phyloP scores from a whole-genome alignment of 2,888 invertebrate species.

The Drosophila paranaensis region DNA sequence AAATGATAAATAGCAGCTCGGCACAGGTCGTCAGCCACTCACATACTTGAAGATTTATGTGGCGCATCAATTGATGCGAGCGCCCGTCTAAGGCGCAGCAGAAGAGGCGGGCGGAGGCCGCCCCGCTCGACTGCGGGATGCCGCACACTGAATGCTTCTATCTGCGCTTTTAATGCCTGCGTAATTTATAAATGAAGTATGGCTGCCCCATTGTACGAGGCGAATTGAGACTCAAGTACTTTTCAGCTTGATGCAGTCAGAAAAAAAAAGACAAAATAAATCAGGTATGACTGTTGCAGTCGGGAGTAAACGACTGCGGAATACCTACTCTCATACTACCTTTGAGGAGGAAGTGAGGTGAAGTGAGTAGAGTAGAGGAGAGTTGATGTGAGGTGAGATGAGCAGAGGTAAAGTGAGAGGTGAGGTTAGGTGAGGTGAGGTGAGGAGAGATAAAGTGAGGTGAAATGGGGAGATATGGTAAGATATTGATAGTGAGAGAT shows the following conservation, averaged over 20 bases:
- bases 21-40: conserved; percentile 62
- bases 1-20: conserved; percentile 63
- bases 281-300: not conserved
- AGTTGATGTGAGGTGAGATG: not conserved
- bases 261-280: not conserved
- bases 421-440: not conserved
- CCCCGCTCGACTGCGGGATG: conserved; percentile 6
- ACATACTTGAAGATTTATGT: conserved; percentile 76
- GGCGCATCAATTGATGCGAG: conserved; percentile 70
- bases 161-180: conserved; percentile 74
- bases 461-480: not conserved
- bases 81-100: not conserved
- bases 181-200: conserved; percentile 82
- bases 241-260: conserved; percentile 1
- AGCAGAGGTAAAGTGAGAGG: not conserved
- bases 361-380: not conserved
- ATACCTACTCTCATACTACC: not conserved
- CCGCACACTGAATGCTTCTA: conserved; percentile 54
- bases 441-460: not conserved
- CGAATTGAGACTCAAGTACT: conserved; percentile 40
- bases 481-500: too few relatives aligned
- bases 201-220: conserved; percentile 44
- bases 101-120: not conserved
- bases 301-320: not conserved
- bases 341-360: not conserved